These are phyloP conservation scores for Bergia sp. DNA, from an alignment of 92 coral and sea anemone species.

Conservation along the genomic window DNA sequence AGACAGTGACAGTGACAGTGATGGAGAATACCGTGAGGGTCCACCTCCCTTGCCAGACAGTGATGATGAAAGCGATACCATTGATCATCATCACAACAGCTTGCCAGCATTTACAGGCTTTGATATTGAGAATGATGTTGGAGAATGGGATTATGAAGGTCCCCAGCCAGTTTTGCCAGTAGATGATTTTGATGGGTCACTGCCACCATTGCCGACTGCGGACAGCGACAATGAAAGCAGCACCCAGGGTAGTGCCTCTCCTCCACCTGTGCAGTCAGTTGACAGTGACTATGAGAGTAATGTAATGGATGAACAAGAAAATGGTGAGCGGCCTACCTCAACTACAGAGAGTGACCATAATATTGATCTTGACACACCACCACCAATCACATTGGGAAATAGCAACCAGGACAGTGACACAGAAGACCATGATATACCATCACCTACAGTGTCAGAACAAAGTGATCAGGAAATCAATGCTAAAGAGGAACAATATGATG, in stretches of 20 bases:
- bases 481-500: not conserved
- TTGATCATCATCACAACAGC: slow-evolving; percentile 48
- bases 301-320: slow-evolving; percentile 25
- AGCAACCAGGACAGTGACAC: slow-evolving; percentile 9
- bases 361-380: not conserved
- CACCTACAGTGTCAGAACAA: slow-evolving; percentile 8
- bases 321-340: not conserved
- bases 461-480: not conserved
- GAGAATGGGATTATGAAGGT: slow-evolving; percentile 45
- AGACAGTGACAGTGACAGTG: slow-evolving; percentile 65
- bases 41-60: slow-evolving; percentile 81
- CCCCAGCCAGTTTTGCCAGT: not conserved
- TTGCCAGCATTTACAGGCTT: slow-evolving; percentile 25
- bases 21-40: slow-evolving; percentile 58
- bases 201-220: slow-evolving; percentile 38
- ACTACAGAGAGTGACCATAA: not conserved
- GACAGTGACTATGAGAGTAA: slow-evolving; percentile 43
- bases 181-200: slow-evolving; percentile 7
- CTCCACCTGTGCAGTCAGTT: slow-evolving; percentile 14
- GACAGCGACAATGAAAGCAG: slow-evolving; percentile 31
- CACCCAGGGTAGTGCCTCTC: slow-evolving; percentile 6
- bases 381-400: not conserved
- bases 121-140: slow-evolving; percentile 24
- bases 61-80: slow-evolving; percentile 67
- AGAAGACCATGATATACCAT: not conserved